Conservation (phyloP, 2,888 invertebrate species). For the Spicauda simplicius region DNA sequence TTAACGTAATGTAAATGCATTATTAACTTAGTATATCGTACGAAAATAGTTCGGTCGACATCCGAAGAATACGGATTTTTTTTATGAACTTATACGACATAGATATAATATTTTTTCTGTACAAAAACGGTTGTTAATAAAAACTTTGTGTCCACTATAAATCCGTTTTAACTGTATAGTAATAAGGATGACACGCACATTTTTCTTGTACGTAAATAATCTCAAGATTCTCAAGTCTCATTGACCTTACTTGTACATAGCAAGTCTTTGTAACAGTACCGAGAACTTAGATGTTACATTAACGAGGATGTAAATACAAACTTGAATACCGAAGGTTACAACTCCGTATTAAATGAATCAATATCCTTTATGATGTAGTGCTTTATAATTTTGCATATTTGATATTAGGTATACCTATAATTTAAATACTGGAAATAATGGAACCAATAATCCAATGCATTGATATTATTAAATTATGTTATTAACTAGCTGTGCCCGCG, state of each 20-base stretch:
- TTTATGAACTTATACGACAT: too few species aligned
- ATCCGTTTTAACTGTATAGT: background rate
- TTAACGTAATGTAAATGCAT: too few species aligned
- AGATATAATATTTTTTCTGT: too few species aligned
- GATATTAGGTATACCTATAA: background rate
- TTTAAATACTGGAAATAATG: background rate
- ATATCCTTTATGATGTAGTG: background rate
- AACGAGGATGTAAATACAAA: conserved; percentile 34
- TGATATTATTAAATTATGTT: too few species aligned
- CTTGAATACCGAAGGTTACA: conserved; percentile 30
- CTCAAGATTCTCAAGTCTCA: conserved; percentile 7
- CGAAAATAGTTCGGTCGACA: too few species aligned
- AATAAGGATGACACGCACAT: background rate
- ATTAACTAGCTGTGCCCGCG: too few species aligned
- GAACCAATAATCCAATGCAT: too few species aligned
- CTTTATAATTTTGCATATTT: background rate
- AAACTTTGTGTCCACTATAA: too few species aligned
- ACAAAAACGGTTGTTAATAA: too few species aligned
- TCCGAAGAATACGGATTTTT: too few species aligned
- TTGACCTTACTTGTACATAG: conserved; percentile 24
- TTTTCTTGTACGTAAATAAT: conserved; percentile 5
- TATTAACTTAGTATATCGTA: too few species aligned
- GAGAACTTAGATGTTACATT: conserved; percentile 19
- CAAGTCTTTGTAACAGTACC: conserved; percentile 15
- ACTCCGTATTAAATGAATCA: conserved; percentile 18